Evolutionary conservation across 2,888 invertebrate species (phyloP).

Genomic region (Cataglyphis livida): DNA sequence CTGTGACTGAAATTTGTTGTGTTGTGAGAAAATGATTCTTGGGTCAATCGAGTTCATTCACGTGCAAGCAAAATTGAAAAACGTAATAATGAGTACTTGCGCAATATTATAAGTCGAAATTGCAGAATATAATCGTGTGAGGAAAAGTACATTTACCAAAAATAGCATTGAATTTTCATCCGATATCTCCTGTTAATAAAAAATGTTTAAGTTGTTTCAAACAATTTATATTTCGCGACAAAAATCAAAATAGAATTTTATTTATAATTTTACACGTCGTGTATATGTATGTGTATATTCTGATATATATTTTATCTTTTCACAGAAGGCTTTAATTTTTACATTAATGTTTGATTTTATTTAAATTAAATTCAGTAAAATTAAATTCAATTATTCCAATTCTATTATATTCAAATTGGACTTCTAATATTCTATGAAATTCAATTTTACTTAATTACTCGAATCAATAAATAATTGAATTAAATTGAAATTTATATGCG

Average conservation of each 20-base stretch:
- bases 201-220: not conserved
- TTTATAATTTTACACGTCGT: not conserved
- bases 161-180: not conserved
- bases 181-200: not conserved
- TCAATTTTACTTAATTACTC: not conserved
- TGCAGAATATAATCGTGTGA: not conserved
- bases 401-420: not conserved
- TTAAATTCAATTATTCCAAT: not conserved
- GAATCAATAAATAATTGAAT: not conserved
- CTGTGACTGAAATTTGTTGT: constrained; percentile 16
- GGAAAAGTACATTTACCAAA: not conserved
- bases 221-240: not conserved
- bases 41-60: constrained; percentile 38
- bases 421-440: not conserved
- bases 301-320: not conserved
- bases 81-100: not conserved
- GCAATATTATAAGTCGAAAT: not conserved
- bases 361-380: not conserved
- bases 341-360: not conserved
- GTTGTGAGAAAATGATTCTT: constrained; percentile 14
- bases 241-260: not conserved
- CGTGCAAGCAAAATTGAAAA: not conserved
- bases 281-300: not conserved
- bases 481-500: constrained; percentile 19
- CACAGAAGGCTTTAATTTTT: not conserved